Base-by-base conservation (phyloP, 37 sponge, comb jelly and placozoan species). In the Beroe forskalii region DNA sequence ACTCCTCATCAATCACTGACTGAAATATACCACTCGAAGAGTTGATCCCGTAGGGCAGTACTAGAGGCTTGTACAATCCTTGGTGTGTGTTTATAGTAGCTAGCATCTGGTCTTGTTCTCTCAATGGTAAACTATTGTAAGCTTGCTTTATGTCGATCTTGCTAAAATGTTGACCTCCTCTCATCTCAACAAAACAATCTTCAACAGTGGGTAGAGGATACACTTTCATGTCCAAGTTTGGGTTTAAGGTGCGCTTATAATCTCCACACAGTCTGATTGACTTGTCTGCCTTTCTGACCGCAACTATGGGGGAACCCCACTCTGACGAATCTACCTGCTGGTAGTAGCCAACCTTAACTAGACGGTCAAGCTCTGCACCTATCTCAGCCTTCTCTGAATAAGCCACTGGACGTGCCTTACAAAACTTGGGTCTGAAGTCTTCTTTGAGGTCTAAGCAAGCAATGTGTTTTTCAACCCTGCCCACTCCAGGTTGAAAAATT, bases 281-380 rank as follows among this genome's bases (percentile, higher is more conserved):
- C 4, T 90, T 90, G 36, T 93, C 75, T 17, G 62, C 25, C 61
- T 93, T 93, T 0, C 61, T 38, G 3, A 93, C 92, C 0, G 91
- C 91, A 0, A 93, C 93, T 22, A 92, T 37, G 0, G 93, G 93
- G 30, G 93, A 83, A 14, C 89, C 92, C 92, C 93, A 93, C 1
- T 61, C 41, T 0, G 67, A 64, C 28, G 28, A 55, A 23, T 62
- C 31, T 0, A 93, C 92, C 38, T 76, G 90, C 0, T 40, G 32
- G 4, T 91, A 42, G 4, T 91, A 67, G 0, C 93, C 93, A 41
- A 66, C 61, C 9, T 17, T 17, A 17, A 55, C 17, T 17, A 55
- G 9, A 17, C 17, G 9, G 17, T 55, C 17, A 9, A 55, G 60
- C 17, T 9, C 17, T 20, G 17, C 17, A 20, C 17, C 60, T 55